A percentile compares a stretch with the other conserved stretches of the same genome.
These are phyloP conservation scores for Neosalanx taihuensis DNA, from an alignment of 2,797 vertebrate species.

Conservation along the genomic window DNA sequence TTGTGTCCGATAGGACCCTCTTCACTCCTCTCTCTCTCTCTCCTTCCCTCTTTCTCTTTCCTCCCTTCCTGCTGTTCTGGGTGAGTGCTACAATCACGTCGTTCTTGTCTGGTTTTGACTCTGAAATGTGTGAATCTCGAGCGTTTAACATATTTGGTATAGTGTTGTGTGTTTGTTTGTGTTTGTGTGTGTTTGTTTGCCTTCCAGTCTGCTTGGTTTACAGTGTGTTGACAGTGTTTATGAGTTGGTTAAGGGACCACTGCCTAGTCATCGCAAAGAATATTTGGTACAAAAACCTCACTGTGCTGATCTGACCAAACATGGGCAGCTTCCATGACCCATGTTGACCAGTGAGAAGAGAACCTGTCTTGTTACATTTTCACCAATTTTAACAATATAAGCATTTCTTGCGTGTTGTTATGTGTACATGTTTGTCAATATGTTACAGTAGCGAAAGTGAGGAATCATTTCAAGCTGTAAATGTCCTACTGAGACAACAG, in stretches of 20 bases:
- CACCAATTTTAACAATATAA: too few species aligned
- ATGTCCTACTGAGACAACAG: neutral
- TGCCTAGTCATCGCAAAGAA: neutral
- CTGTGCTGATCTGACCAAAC: neutral
- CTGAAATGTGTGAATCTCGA: neutral
- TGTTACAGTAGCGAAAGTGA: neutral
- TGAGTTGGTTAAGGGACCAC: neutral
- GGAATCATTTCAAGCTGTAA: neutral
- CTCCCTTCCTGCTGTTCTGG: conserved; percentile 30
- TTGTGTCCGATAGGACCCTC: conserved; percentile 32
- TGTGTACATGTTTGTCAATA: neutral
- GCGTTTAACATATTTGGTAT: neutral
- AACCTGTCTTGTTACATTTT: neutral
- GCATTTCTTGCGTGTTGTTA: too few species aligned
- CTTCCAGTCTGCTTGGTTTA: neutral
- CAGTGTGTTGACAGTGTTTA: neutral
- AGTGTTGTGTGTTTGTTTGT: neutral
- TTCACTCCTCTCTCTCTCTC: conserved; percentile 30
- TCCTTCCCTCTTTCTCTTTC: conserved; percentile 38
- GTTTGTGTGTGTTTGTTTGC: neutral
- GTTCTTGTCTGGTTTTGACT: neutral
- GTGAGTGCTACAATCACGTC: conserved; percentile 2
- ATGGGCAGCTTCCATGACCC: too few species aligned
- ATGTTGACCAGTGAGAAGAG: neutral
- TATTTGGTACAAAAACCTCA: conserved; percentile 5